These are phyloP conservation scores for Pipistrellus kuhlii DNA, from an alignment of 2,797 vertebrate species.

Conservation along the genomic window DNA sequence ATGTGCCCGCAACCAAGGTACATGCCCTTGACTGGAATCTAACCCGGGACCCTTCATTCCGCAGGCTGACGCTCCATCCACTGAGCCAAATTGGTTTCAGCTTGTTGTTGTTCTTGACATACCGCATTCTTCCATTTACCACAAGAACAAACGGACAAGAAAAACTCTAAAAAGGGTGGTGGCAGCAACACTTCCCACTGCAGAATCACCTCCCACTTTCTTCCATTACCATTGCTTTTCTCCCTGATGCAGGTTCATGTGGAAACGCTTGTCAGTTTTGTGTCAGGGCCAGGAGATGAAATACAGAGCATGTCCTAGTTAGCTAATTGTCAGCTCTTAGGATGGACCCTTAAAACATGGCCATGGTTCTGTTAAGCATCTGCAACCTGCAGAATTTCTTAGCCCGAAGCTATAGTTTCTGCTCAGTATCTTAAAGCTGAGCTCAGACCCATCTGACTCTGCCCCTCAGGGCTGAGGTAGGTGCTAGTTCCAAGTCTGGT, in stretches of 20 bases:
- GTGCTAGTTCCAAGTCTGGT: conserved; percentile 62
- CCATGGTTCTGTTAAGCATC: conserved; percentile 42
- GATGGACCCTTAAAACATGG: conserved; percentile 41
- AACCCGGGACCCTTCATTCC: no score
- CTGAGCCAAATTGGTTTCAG: no score
- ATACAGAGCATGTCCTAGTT: conserved; percentile 41
- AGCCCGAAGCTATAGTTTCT: conserved; percentile 28
- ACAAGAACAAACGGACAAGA: conserved; percentile 23
- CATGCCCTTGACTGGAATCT: no score
- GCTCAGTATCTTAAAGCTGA: neutral
- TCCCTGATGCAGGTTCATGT: neutral
- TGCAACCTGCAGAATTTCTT: conserved; percentile 25
- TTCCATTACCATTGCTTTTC: neutral
- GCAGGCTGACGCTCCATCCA: no score
- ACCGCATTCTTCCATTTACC: conserved; percentile 48
- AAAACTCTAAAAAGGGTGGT: neutral
- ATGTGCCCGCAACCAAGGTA: no score
- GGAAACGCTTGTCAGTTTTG: conserved; percentile 52
- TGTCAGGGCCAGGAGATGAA: conserved; percentile 35
- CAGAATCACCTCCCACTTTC: neutral
- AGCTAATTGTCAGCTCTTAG: conserved; percentile 59
- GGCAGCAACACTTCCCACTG: neutral
- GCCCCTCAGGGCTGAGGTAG: neutral
- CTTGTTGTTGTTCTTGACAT: neutral
- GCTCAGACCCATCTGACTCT: conserved; percentile 13